Base-by-base conservation (phyloP, 2,797 vertebrate species). In the Micromesistius poutassou region DNA sequence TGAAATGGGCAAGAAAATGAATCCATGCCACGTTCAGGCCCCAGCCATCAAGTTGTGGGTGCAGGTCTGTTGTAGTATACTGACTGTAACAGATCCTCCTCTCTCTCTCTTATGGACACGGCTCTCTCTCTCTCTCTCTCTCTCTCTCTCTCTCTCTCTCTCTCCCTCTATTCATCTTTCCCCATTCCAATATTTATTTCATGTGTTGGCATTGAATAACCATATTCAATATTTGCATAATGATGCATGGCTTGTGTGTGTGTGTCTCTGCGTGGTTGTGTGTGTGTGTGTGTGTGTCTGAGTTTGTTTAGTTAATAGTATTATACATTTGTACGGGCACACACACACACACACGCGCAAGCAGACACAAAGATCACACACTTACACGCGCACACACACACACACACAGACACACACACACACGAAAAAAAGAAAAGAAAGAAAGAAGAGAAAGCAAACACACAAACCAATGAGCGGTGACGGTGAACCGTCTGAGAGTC, bases 1-100 rank as follows among this genome's bases (percentile, higher is more conserved):
- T 82, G 78, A 84, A 87, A 82, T 75, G 46, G 88, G 78, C 68
- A 78, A 40, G 75, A n/a, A 87, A 85, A 84, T 79, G 35, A 71
- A 86, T 85, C 76, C 62, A 28, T 16, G 25, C 30, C 55, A 31
- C 5, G 28, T n/a, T 3, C 50, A 6, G 50, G 76, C 72, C 33
- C 25, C 30, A 36, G 13, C 12, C 72, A 42, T 50, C 40, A 40
- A 50, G 74, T 55, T 82, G 19, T 62, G 30, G 72, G n/a, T 31
- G 78, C 74, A 31, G 68, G 16, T 72, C 62, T 77, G 79, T 42
- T 6, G 38, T 77, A 50, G 76, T 81, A 84, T 86, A 85, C 84
- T 46, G 76, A 5, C 6, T 62, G 14, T 81, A 72, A 73, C 82
- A 77, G 50, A 28, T n/a, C 46, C 46, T 25, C n/a, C 66, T 30